These are phyloP conservation scores for Sepiola atlantica DNA, from an alignment of 2,888 invertebrate species.

Conservation along the genomic window DNA sequence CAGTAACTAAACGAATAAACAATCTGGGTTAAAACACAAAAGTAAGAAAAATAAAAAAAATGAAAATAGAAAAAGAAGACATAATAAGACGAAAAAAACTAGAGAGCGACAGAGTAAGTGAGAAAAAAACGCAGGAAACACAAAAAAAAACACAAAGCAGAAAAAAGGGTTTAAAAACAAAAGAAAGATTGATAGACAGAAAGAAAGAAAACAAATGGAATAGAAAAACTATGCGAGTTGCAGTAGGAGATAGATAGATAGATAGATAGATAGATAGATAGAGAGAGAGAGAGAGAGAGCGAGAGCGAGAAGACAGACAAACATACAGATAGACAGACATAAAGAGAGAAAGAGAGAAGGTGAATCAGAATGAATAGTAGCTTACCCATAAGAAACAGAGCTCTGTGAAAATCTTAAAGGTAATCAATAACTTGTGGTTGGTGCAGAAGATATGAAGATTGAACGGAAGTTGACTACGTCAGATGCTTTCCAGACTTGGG, in stretches of 20 bases:
- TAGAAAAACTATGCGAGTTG: too few relatives aligned
- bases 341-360: background rate
- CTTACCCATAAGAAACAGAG: background rate
- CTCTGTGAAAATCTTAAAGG: background rate
- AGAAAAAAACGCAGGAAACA: background rate
- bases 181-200: background rate
- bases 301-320: too few relatives aligned
- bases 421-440: background rate
- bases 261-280: background rate
- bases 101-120: too few relatives aligned
- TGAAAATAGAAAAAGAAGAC: too few relatives aligned
- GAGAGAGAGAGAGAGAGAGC: background rate
- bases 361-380: background rate
- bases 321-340: too few relatives aligned
- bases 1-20: too few relatives aligned
- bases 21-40: too few relatives aligned
- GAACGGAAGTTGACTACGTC: conserved; percentile 21
- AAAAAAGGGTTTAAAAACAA: background rate
- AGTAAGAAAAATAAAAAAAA: too few relatives aligned
- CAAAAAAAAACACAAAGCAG: background rate
- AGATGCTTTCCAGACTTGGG: background rate
- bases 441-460: background rate
- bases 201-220: too few relatives aligned
- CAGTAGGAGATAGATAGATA: too few relatives aligned
- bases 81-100: too few relatives aligned